Evolutionary conservation across 2,797 vertebrate species (phyloP), one percentile per base, ranked within the genome.

Genomic region (Paedocypris micromegethes): DNA sequence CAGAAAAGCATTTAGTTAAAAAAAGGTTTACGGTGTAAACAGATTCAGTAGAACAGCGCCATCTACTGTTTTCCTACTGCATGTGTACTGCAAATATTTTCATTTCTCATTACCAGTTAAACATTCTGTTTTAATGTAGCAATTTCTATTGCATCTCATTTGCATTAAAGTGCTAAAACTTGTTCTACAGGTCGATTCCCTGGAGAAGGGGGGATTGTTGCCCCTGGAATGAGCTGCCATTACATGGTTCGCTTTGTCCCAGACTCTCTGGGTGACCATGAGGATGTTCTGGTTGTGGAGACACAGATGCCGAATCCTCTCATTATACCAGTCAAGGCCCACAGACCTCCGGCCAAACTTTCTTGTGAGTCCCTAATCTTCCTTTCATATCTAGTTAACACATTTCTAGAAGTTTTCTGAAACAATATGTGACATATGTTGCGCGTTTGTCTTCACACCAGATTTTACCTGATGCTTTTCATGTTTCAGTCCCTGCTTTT

Each of bases 141-240:
- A 23, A 23, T 23, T 23, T 23, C 23, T 23, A 23, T 23, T 23
- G 23, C 23, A 23, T 23, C 23, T 23, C 23, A 23, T 23, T 23
- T 23, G 23, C 23, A 23, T 23, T 23, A 23, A 23, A 23, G 37
- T 55, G 4, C 54, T 3, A 63, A 23, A 56, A 9, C 9, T 63
- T 67, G 40, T 70, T 57, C 51, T 7, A 62, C 83, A 98, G 97
- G 94, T 51, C 92, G 88, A 83, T 99, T 97, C 68, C 96, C 96
- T 2, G 91, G 94, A 60, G 85, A 92, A 37, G 90, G 91, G 0
- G 91, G 94, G 0, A 80, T 92, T 61, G 85, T 99, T 7, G 96
- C 96, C 57, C 94, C 96, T 0, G 97, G 97, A 4, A 93, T 99
- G 95, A 88, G 88, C 55, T 98, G 96, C 76, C 92, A 92, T 72